Evolutionary conservation across 23 tunicate species (phyloP).

Genomic region (Corella eumyota): DNA sequence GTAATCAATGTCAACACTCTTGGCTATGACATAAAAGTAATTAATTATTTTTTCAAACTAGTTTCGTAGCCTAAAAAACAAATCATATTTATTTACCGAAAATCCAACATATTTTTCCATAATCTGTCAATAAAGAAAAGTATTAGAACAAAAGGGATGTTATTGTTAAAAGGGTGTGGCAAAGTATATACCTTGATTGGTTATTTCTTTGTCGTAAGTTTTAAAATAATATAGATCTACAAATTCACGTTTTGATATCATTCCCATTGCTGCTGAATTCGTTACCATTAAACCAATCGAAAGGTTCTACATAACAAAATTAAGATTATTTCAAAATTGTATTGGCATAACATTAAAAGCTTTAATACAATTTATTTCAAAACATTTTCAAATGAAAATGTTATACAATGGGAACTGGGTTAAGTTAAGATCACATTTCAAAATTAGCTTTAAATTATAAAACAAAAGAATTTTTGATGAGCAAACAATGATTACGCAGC

Average conservation of each 20-base stretch:
- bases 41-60: conserved; percentile 9
- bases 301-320: conserved; percentile 6
- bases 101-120: conserved; percentile 43
- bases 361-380: too few relatives aligned
- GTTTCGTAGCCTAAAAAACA: too few relatives aligned
- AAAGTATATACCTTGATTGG: conserved; percentile 1
- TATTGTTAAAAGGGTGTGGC: not conserved
- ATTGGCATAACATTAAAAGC: too few relatives aligned
- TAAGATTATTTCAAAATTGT: not conserved
- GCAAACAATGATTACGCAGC: too few relatives aligned
- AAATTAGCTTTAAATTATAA: too few relatives aligned
- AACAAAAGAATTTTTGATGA: too few relatives aligned
- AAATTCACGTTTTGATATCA: conserved; percentile 32
- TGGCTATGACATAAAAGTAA: too few relatives aligned
- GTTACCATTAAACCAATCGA: conserved; percentile 15
- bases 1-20: too few relatives aligned
- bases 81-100: conserved; percentile 21
- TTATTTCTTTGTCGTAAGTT: conserved; percentile 5
- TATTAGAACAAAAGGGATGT: not conserved
- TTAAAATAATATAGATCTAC: conserved; percentile 14
- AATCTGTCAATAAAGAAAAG: conserved; percentile 10
- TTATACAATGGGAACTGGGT: too few relatives aligned
- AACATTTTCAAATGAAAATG: too few relatives aligned
- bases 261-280: conserved; percentile 23
- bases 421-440: too few relatives aligned